Conservation (phyloP, 2,888 invertebrate genomes). For the Pachymerium ferrugineum region DNA sequence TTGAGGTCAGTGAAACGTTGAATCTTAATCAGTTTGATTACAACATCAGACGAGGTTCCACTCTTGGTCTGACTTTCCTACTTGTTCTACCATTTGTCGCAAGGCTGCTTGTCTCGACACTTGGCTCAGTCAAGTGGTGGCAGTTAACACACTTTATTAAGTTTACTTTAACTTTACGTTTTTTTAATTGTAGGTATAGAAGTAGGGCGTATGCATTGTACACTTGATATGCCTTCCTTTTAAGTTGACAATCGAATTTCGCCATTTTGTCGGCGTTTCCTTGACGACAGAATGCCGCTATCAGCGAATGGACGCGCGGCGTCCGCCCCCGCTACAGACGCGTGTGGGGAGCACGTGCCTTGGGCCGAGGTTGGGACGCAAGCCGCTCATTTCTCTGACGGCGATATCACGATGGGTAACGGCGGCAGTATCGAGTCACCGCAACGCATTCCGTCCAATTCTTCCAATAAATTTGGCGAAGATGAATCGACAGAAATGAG, state of each 20-base stretch:
- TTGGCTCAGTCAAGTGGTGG: too few species aligned
- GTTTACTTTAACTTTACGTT: not conserved
- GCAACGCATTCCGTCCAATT: too few species aligned
- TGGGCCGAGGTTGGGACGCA: not conserved
- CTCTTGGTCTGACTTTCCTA: too few species aligned
- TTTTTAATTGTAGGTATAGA: not conserved
- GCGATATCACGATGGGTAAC: conserved; percentile 8
- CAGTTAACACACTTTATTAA: too few species aligned
- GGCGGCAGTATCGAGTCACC: too few species aligned
- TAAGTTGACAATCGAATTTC: not conserved
- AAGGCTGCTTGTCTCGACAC: too few species aligned
- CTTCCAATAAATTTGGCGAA: not conserved
- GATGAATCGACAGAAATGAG: conserved; percentile 40
- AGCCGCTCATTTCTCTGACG: not conserved
- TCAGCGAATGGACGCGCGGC: not conserved
- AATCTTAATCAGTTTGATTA: too few species aligned
- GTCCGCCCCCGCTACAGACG: conserved; percentile 1
- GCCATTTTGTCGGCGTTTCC: not conserved
- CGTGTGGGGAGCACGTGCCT: not conserved
- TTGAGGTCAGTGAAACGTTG: too few species aligned
- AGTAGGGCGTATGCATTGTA: not conserved
- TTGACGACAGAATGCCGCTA: not conserved
- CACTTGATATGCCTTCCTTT: not conserved
- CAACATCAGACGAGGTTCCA: too few species aligned
- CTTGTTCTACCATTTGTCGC: too few species aligned